Evolutionary conservation across 2,797 vertebrate species (phyloP).

Genomic region (Xyrichtys novacula): DNA sequence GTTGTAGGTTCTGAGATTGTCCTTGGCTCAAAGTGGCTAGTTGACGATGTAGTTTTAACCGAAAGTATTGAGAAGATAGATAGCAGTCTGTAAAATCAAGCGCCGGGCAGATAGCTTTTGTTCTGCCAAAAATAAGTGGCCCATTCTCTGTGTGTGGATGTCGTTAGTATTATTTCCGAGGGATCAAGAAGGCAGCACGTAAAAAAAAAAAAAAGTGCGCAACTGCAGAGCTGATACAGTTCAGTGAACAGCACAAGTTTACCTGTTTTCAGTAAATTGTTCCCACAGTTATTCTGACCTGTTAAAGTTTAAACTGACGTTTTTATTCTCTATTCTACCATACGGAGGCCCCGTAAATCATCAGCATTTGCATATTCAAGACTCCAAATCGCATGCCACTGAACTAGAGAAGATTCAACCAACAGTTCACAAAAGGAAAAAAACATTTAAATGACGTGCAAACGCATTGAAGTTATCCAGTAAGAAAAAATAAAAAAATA

Average conservation of each 20-base stretch:
- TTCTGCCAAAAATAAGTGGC: not conserved
- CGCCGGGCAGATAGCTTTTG: fast-evolving
- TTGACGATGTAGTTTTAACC: not conserved
- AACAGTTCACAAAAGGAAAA: too few species aligned
- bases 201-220: slow-evolving; percentile 30
- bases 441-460: too few species aligned
- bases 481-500: too few species aligned
- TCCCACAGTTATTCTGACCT: too few species aligned
- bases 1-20: fast-evolving
- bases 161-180: not conserved
- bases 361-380: too few species aligned
- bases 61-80: not conserved
- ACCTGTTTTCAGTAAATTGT: too few species aligned
- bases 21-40: not conserved
- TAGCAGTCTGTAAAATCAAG: not conserved
- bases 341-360: too few species aligned
- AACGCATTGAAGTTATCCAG: too few species aligned
- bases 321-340: too few species aligned
- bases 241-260: slow-evolving; percentile 7
- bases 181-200: slow-evolving; percentile 33
- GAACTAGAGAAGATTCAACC: too few species aligned
- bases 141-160: fast-evolving
- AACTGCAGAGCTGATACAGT: slow-evolving; percentile 15
- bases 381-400: too few species aligned
- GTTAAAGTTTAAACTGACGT: too few species aligned